Conservation (phyloP, 2,888 invertebrate species). For the Caenorhabditis angaria region DNA sequence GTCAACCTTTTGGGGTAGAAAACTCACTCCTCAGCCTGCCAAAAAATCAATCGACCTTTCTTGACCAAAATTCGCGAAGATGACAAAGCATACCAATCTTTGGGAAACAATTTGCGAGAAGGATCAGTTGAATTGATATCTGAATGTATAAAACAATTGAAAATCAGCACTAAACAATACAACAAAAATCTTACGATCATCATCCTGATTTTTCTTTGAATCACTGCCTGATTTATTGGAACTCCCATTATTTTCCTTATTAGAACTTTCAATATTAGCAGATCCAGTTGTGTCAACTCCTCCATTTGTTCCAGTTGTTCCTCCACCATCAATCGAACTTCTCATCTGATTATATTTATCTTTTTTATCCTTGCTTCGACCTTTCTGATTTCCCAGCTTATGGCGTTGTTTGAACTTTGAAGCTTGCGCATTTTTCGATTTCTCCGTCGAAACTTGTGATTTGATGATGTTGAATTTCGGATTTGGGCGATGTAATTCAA, state of each 20-base stretch:
- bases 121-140: background rate
- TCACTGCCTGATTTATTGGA: background rate
- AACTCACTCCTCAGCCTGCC: background rate
- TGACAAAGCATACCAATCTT: constrained; percentile 3
- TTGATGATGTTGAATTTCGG: background rate
- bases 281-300: background rate
- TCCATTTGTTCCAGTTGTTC: too few relatives aligned
- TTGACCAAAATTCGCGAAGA: background rate
- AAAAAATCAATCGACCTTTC: background rate
- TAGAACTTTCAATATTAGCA: too few relatives aligned
- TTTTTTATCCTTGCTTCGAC: background rate
- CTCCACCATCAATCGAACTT: background rate
- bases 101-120: background rate
- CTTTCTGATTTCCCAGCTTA: background rate
- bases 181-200: constrained; percentile 3
- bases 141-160: too few relatives aligned
- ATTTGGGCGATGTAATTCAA: background rate
- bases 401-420: background rate
- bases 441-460: background rate
- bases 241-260: background rate
- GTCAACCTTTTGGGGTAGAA: too few relatives aligned
- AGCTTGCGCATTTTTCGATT: background rate
- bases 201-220: background rate
- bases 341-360: background rate
- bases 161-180: too few relatives aligned